Base-by-base conservation (phyloP, 2,888 invertebrate genomes). In the Drosophila multiciliata region DNA sequence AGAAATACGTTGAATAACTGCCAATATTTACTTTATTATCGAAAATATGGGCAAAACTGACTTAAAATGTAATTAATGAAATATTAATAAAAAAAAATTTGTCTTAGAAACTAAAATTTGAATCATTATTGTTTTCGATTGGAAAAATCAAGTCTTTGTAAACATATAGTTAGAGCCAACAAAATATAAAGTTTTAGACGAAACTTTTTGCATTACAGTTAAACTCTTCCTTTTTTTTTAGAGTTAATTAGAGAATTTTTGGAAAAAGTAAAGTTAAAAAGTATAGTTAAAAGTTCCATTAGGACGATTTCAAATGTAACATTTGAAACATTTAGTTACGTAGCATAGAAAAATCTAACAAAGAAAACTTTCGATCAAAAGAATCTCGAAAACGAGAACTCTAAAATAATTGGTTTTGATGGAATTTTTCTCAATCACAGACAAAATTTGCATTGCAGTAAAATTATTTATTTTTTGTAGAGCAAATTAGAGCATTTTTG, bases 371-470 rank as follows among this genome's bases (percentile, higher is more conserved):
- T 53, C 59, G 29, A 53, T 49, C 6, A 2, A 35, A 35, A 26
- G 57, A 33, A 45, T 35, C 29, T 32, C 26, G 9, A 36, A 52
- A 53, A 15, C 2, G 64, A 49, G 45, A 54, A 36, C 61, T 72
- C 64, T 59, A 61, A 15, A 67, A 65, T 65, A 68, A 74, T 68
- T 70, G 62, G 60, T 33, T 74, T 80, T 80, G 69, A 85, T 84
- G 62, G 75, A 80, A 75, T 75, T 66, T 29, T 87, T 87, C 87
- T 87, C 85, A 89, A 82, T 78, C 59, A 72, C 80, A 89, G 80
- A 84, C 85, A 80, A 82, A 80, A 80, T 26, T 33, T 29, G 15
- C n/a, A 35, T n/a, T 23, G 48, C 26, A 48, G 26, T 23, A 49
- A 35, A 35, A 35, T 3, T 35, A 15, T 45, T 45, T 11, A 20